Percentiles rank a stretch among this genome's conserved stretches.
Conservation (phyloP, 1,140 invertebrate genomes). For the Latrodectus geometricus region DNA sequence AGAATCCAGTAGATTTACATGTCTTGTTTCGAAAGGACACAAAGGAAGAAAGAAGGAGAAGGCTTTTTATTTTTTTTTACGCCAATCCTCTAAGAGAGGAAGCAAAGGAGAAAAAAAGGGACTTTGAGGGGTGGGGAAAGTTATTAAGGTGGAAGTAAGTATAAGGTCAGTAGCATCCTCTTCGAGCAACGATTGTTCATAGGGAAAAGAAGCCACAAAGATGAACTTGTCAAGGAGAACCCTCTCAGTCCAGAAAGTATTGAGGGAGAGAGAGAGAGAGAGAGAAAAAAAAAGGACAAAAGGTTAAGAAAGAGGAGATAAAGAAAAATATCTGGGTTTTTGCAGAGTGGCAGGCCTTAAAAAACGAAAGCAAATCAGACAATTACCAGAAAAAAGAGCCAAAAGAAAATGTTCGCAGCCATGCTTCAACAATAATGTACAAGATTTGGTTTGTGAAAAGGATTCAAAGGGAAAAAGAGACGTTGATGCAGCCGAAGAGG, state of each 20-base stretch:
- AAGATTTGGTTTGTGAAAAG: neutral
- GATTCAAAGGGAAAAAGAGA: neutral
- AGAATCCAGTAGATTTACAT: slow-evolving; percentile 21
- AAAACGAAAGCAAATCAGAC: slow-evolving; percentile 23
- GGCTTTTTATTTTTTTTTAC: too few species aligned
- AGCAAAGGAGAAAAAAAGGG: neutral
- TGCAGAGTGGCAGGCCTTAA: neutral
- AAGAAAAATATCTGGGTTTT: neutral
- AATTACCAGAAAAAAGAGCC: slow-evolving; percentile 19
- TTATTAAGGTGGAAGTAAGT: neutral
- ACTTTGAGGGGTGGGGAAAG: neutral
- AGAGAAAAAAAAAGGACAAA: neutral
- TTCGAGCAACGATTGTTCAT: neutral
- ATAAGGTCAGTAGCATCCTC: neutral
- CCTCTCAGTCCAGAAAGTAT: neutral
- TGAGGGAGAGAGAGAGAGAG: neutral
- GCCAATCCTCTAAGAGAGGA: neutral
- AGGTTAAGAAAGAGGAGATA: too few species aligned
- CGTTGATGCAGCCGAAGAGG: slow-evolving; percentile 19
- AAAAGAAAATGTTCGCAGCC: slow-evolving; percentile 9
- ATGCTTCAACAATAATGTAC: slow-evolving; percentile 38
- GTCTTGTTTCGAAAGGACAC: neutral
- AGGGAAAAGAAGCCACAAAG: neutral
- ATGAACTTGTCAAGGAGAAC: neutral
- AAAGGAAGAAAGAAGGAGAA: too few species aligned